Evolutionary conservation across 2,888 invertebrate genomes (phyloP).

Genomic region (Tricholauxania praeusta): DNA sequence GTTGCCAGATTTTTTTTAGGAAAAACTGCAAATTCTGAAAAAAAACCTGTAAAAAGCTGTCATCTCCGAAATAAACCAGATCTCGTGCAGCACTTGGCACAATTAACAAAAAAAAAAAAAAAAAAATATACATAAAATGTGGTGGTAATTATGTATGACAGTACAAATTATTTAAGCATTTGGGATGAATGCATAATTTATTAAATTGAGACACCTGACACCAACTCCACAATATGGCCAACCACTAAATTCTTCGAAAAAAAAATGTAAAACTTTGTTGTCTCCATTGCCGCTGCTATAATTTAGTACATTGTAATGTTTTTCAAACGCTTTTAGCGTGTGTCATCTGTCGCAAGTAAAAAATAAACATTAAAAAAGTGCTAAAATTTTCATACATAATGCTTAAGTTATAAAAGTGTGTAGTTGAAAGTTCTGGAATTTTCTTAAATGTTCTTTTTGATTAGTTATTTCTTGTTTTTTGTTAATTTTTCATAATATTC

Average conservation of each 20-base stretch:
- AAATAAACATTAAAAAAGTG: background rate
- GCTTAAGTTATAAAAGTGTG: too few species aligned
- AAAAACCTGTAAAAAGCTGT: too few species aligned
- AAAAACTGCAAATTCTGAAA: too few species aligned
- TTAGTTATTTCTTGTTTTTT: background rate
- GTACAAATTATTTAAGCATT: constrained; percentile 66
- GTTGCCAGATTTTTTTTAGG: too few species aligned
- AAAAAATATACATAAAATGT: too few species aligned
- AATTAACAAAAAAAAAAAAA: too few species aligned
- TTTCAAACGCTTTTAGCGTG: background rate
- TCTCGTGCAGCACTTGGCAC: too few species aligned
- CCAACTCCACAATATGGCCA: constrained; percentile 20
- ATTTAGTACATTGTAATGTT: background rate
- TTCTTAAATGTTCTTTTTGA: background rate
- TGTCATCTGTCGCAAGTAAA: constrained; percentile 12
- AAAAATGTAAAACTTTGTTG: constrained; percentile 9
- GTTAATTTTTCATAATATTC: background rate
- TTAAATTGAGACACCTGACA: constrained; percentile 65
- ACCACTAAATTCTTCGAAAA: constrained; percentile 16
- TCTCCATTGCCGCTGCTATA: background rate
- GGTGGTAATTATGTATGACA: too few species aligned
- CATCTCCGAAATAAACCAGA: too few species aligned
- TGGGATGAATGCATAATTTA: constrained; percentile 65
- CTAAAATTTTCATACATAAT: too few species aligned
- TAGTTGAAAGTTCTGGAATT: too few species aligned